Evolutionary conservation across 2,888 invertebrate genomes (phyloP).

Genomic region (Himalopsyche tibetana): DNA sequence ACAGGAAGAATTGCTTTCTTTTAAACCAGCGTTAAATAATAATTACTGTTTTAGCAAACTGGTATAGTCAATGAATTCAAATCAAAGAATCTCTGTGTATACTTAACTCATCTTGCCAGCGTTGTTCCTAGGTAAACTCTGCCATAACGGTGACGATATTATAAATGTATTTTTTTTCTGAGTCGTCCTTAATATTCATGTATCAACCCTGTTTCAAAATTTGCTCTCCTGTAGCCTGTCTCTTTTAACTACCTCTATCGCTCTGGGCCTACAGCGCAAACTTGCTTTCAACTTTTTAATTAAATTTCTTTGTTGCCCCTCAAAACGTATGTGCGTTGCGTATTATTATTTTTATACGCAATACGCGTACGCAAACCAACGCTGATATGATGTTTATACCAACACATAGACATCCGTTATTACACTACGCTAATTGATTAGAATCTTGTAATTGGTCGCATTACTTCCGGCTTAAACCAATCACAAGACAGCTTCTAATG

Average conservation of each 20-base stretch:
- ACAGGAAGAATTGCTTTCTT: too few relatives aligned
- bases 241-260: conserved; percentile 45
- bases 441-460: conserved; percentile 7
- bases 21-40: too few relatives aligned
- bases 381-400: conserved; percentile 14
- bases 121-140: too few relatives aligned
- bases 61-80: too few relatives aligned
- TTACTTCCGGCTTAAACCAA: conserved; percentile 32
- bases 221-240: neutral
- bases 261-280: conserved; percentile 61
- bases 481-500: conserved; percentile 19
- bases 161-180: too few relatives aligned
- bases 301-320: conserved; percentile 63
- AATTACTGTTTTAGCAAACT: too few relatives aligned
- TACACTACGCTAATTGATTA: conserved; percentile 26
- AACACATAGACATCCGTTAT: conserved; percentile 5
- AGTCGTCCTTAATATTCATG: neutral
- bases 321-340: conserved; percentile 6
- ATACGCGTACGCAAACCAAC: neutral
- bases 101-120: too few relatives aligned
- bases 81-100: too few relatives aligned
- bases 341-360: conserved; percentile 18
- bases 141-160: too few relatives aligned
- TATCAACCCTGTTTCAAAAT: conserved; percentile 24
- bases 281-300: conserved; percentile 65